Evolutionary conservation across 2,797 vertebrate species (phyloP), one percentile per base, ranked within the genome.

Genomic region (Mus minutoides): DNA sequence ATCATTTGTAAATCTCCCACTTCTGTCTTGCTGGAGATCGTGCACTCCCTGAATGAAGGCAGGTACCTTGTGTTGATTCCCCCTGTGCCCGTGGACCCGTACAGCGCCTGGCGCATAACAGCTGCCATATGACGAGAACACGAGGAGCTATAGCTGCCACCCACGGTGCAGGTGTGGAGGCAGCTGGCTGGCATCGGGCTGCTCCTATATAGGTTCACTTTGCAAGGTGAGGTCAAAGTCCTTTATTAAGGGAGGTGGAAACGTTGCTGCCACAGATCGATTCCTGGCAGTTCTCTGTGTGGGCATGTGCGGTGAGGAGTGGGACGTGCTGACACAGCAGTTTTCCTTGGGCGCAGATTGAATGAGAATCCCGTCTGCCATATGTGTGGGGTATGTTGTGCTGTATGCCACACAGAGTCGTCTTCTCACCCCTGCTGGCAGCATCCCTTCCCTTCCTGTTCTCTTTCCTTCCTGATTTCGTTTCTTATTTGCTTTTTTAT

Each of bases 231-330:
- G 92, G 76, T 91, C 76, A 82, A 90, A 94, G 62, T 91, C 80
- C 3, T 93, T 95, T 73, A 84, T 82, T n/a, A 64, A 77, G 80
- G 71, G 91, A 94, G 87, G 49, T 60, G 78, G 82, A 88, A 94
- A 29, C 26, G 17, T 40, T 34, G 71, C 89, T 80, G 49, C 62
- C 21, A 31, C 58, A 54, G 26, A 49, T 86, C 16, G 37, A 54
- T 94, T 93, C 88, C 78, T 62, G 82, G 43, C 64, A 77, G 29
- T 31, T 86, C 29, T 79, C 21, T 29, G 10, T 91, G 37, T 54
- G 7, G 49, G 88, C 80, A 17, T 11, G 13, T 49, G 19, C 46
- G n/a, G 19, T 37, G 31, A 82, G 58, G 64, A 67, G 3, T 29
- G 34, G 71, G 46, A 17, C 71, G 73, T 5, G 3, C 40, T 58